Conservation (phyloP, 2,888 invertebrate genomes). For the Teinopalpus imperialis region DNA sequence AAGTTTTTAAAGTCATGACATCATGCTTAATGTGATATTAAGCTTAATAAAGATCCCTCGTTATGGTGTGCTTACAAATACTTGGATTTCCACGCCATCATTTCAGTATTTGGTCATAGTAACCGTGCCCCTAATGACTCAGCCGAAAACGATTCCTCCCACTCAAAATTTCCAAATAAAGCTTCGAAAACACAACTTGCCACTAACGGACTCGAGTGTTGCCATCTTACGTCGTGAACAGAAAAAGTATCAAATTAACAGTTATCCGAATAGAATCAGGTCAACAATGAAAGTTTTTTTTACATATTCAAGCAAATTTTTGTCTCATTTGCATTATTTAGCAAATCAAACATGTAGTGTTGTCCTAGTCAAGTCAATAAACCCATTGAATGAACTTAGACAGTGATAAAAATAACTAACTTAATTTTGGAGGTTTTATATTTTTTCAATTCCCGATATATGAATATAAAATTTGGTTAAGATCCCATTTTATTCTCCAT, state of each 20-base stretch:
- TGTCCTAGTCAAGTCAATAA: constrained; percentile 18
- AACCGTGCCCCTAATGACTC: constrained; percentile 59
- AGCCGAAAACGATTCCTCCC: constrained; percentile 47
- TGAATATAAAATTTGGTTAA: too few species aligned
- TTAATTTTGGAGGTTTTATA: too few species aligned
- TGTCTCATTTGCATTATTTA: constrained; percentile 14
- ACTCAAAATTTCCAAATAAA: constrained; percentile 39
- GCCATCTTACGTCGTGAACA: neutral
- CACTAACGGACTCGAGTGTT: constrained; percentile 8
- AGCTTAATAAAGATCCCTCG: constrained; percentile 12
- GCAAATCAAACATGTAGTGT: constrained; percentile 12
- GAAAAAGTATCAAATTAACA: constrained; percentile 15
- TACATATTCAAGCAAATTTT: constrained; percentile 16
- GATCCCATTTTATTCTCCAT: too few species aligned
- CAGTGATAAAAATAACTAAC: too few species aligned
- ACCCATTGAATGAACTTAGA: constrained; percentile 6
- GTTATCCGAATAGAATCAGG: constrained; percentile 21
- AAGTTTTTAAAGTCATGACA: constrained; percentile 1
- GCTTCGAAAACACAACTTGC: constrained; percentile 17
- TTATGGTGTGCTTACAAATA: constrained; percentile 41
- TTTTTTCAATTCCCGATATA: too few species aligned
- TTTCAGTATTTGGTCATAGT: constrained; percentile 55
- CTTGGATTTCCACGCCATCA: constrained; percentile 44
- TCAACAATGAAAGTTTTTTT: constrained; percentile 27
- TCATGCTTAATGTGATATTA: neutral